These are phyloP conservation scores for Lycopodina hypogea DNA, from an alignment of 37 sponge, comb jelly and placozoan genomes.

Conservation along the genomic window DNA sequence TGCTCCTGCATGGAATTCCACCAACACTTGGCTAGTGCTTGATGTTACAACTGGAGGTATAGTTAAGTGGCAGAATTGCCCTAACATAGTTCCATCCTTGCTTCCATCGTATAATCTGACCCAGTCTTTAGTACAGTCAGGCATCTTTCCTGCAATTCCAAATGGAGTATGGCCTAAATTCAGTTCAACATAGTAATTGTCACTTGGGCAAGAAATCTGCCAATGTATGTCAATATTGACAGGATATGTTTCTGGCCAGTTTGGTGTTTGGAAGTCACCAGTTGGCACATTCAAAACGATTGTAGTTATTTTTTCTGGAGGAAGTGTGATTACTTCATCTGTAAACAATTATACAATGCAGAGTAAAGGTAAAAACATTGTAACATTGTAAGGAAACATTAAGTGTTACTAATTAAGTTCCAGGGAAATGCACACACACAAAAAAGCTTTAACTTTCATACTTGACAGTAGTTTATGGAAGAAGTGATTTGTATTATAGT, in stretches of 20 bases:
- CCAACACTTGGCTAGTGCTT: not conserved
- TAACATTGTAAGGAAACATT: not conserved
- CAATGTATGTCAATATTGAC: constrained; percentile 24
- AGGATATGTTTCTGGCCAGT: constrained; percentile 26
- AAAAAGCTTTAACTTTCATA: too few species aligned
- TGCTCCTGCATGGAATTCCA: constrained; percentile 19
- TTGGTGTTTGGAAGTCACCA: constrained; percentile 14
- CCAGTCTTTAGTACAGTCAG: constrained; percentile 17
- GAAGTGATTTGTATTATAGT: too few species aligned
- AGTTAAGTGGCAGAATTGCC: not conserved
- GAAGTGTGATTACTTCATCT: too few species aligned
- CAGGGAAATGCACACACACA: too few species aligned
- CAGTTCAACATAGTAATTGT: not conserved
- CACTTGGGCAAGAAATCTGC: constrained; percentile 27
- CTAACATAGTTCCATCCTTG: not conserved
- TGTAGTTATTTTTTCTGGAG: too few species aligned
- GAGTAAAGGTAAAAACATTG: not conserved
- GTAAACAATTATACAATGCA: not conserved
- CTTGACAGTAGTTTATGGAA: too few species aligned
- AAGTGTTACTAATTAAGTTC: too few species aligned
- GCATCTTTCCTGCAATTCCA: constrained; percentile 11
- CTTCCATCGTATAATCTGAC: constrained; percentile 8
- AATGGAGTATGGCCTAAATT: not conserved
- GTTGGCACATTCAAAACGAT: too few species aligned
- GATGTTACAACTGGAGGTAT: not conserved